phyloP scores from a whole-genome alignment of 2,113 vertebrate genomes.

The Leucoraja erinaceus region DNA sequence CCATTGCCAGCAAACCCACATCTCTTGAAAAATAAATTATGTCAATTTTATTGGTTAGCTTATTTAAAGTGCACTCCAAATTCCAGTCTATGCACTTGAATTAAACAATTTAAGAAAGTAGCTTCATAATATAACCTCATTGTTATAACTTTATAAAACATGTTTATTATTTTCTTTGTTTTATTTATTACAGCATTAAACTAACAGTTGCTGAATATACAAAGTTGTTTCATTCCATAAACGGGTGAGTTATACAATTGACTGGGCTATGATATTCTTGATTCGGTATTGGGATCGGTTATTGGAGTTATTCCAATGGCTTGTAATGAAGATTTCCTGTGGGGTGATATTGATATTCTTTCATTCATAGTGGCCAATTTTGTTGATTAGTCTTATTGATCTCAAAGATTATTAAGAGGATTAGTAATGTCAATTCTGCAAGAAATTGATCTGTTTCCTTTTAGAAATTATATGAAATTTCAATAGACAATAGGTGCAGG shows the following conservation, averaged over 20 bases:
- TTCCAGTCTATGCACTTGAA: background rate
- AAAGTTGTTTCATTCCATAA: slow-evolving; percentile 73
- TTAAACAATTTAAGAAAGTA: background rate
- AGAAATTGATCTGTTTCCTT: background rate
- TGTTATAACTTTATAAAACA: background rate
- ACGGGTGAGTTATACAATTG: slow-evolving; percentile 68
- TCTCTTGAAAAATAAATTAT: no score
- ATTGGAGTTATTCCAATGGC: background rate
- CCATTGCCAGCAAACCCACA: no score
- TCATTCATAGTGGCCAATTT: background rate
- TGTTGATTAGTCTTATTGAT: background rate
- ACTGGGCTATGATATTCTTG: background rate
- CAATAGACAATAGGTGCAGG: background rate
- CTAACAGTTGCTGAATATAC: slow-evolving; percentile 63
- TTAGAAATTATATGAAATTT: background rate
- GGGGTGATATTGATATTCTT: background rate
- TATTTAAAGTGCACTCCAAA: background rate
- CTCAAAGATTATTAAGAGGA: background rate
- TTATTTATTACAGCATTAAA: slow-evolving; percentile 62
- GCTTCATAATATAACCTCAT: no score
- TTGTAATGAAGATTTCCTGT: background rate
- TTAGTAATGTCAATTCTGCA: background rate
- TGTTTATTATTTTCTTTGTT: background rate
- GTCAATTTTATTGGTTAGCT: background rate
- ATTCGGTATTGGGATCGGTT: background rate